Evolutionary conservation across 53 echinoderm and acorn worm species (phyloP), one percentile per base, ranked within the genome.

Genomic region (Patiria pectinifera): DNA sequence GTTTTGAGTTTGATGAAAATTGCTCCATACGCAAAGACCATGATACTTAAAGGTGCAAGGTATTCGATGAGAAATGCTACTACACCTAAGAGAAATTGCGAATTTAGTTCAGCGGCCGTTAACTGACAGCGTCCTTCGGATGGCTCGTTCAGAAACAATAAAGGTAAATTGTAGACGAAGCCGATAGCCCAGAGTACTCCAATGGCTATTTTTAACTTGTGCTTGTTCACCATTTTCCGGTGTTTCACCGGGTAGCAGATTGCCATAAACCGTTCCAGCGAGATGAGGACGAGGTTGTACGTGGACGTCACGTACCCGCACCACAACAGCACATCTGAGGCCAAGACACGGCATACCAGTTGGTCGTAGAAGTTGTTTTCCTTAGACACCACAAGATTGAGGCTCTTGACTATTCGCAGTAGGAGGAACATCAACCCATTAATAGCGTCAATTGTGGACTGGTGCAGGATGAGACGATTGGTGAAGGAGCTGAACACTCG

Each of bases 1-100:
- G 78, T 92, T 45, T 90, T 83, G 4, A 95, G 93, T 84, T 93
- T 96, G 19, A 89, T 79, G 62, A 95, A 93, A 48, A 96, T 96
- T 61, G 91, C 91, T 19, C 72, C 66, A 83, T 96, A 96, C 16
- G 95, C 92, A 59, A 87, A 61, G 48, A 91, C 91, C 85, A 95
- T 85, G 83, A 93, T 92, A 71, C 63, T 12, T 21, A 93, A 63
- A 16, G 95, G 96, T 5, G 93, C 78, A 5, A 87, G 18, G 48
- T 91, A 94, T 62, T 95, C 92, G 16, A 93, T 78, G 71, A 93
- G 62, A 69, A 95, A 59, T 2, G 88, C 89, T 5, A 6, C 23
- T 26, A 15, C 62, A 16, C 69, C 69, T 1, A 66, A 13, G 23
- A 84, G 63, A 35, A 63, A n/a, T 13, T 45, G 35, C 4, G 19